A percentile compares a stretch with the other conserved stretches of the same genome.
Conservation (phyloP, 2,888 invertebrate genomes). For the Macropis europaea region DNA sequence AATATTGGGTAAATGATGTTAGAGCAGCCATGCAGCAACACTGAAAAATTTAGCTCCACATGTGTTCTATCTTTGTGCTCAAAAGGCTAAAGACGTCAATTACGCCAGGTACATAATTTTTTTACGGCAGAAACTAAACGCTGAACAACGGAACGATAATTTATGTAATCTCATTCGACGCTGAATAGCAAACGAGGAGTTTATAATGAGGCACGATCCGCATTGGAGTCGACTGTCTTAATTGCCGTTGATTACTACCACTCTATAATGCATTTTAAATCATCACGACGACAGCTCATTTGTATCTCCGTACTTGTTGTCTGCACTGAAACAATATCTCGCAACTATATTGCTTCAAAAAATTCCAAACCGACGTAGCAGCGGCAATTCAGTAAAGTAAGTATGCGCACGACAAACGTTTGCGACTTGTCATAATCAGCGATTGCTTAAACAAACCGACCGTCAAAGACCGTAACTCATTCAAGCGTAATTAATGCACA, state of each 20-base stretch:
- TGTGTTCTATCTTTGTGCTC: not conserved
- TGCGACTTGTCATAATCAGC: not conserved
- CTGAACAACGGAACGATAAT: slow-evolving; percentile 40
- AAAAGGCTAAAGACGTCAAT: not conserved
- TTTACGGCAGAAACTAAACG: slow-evolving; percentile 15
- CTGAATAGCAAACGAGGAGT: slow-evolving; percentile 23
- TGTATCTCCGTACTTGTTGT: slow-evolving; percentile 23
- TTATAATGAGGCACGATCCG: slow-evolving; percentile 38
- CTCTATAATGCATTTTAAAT: slow-evolving; percentile 55
- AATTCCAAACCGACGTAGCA: not conserved
- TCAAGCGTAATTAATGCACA: not conserved
- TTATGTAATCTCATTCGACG: slow-evolving; percentile 51
- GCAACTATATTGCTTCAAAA: slow-evolving; percentile 5
- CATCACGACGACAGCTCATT: slow-evolving; percentile 43
- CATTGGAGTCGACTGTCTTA: slow-evolving; percentile 50
- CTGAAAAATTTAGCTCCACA: not conserved
- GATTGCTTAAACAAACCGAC: slow-evolving; percentile 12
- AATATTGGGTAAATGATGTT: too few species aligned
- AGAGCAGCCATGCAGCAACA: too few species aligned
- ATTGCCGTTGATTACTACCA: slow-evolving; percentile 45
- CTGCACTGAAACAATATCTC: slow-evolving; percentile 25
- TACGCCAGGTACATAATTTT: not conserved
- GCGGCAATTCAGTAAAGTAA: slow-evolving; percentile 1
- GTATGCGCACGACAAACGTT: not conserved
- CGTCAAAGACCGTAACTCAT: not conserved